Evolutionary conservation across 2,888 invertebrate genomes (phyloP).

Genomic region (Melanostoma mellinum): DNA sequence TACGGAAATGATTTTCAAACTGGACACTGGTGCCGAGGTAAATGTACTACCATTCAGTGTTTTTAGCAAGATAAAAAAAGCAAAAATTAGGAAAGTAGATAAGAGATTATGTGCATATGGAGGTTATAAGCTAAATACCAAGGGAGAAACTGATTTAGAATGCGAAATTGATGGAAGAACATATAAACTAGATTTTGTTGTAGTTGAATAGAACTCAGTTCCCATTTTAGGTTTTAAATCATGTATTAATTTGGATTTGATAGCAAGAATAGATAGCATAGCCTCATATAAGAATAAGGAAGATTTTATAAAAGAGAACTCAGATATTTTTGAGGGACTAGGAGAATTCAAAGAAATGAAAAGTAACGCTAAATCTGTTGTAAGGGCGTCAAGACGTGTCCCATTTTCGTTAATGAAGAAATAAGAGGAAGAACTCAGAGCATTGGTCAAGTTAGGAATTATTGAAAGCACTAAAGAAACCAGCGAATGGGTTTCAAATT

Average conservation of each 20-base stretch:
- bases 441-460: constrained; percentile 11
- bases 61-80: constrained; percentile 20
- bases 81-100: constrained; percentile 7
- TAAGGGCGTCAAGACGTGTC: constrained; percentile 6
- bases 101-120: constrained; percentile 25
- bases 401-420: constrained; percentile 20
- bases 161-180: constrained; percentile 8
- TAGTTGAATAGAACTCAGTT: constrained; percentile 14
- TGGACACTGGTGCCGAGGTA: constrained; percentile 29
- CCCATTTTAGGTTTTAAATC: constrained; percentile 47
- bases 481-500: constrained; percentile 19
- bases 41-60: constrained; percentile 24
- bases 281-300: not conserved
- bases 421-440: constrained; percentile 7
- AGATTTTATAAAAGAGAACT: not conserved
- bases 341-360: constrained; percentile 19
- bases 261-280: constrained; percentile 26
- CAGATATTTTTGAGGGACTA: constrained; percentile 12
- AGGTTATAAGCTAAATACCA: constrained; percentile 19
- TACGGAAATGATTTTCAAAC: constrained; percentile 4
- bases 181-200: constrained; percentile 14
- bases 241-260: constrained; percentile 28
- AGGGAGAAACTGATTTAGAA: constrained; percentile 17
- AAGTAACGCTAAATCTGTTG: constrained; percentile 14
- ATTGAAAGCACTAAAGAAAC: constrained; percentile 29